Percentiles rank a stretch among this genome's conserved stretches.
These are phyloP conservation scores for Plotosus lineatus DNA, from an alignment of 2,113 vertebrate species.

Conservation along the genomic window DNA sequence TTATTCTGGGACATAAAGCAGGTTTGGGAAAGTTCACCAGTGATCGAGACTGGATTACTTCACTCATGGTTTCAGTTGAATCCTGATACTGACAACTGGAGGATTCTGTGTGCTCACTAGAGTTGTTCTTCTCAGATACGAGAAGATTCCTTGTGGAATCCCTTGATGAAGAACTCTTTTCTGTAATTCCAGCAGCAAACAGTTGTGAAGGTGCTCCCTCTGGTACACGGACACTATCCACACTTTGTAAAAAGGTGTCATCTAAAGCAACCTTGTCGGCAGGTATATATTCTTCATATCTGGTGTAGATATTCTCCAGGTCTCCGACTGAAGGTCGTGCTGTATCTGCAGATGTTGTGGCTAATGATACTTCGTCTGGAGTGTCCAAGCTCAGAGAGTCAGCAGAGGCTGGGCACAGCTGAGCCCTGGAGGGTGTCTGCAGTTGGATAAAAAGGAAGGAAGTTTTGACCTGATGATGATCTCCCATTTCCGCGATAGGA, in stretches of 20 bases:
- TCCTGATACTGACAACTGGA: constrained; percentile 40
- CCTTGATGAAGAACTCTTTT: constrained; percentile 18
- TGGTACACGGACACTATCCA: background rate
- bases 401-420: constrained; percentile 41
- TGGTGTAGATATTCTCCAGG: constrained; percentile 1
- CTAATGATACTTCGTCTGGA: constrained; percentile 40
- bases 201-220: background rate
- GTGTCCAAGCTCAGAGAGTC: constrained; percentile 33
- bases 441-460: constrained; percentile 70
- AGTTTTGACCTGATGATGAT: constrained; percentile 69
- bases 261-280: background rate
- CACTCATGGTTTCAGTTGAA: constrained; percentile 49
- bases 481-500: constrained; percentile 65
- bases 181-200: constrained; percentile 5
- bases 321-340: constrained; percentile 1
- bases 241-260: constrained; percentile 8
- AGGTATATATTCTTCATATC: background rate
- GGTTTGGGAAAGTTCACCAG: constrained; percentile 22
- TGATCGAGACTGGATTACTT: constrained; percentile 35
- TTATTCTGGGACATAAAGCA: constrained; percentile 16
- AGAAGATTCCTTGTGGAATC: constrained; percentile 15
- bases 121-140: background rate
- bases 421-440: constrained; percentile 60
- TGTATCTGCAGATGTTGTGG: constrained; percentile 34
- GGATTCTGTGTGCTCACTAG: background rate